Percentiles rank a stretch among this genome's conserved stretches.
Evolutionary conservation across 2,888 invertebrate species (phyloP).

Genomic region (Girardia tigrina): DNA sequence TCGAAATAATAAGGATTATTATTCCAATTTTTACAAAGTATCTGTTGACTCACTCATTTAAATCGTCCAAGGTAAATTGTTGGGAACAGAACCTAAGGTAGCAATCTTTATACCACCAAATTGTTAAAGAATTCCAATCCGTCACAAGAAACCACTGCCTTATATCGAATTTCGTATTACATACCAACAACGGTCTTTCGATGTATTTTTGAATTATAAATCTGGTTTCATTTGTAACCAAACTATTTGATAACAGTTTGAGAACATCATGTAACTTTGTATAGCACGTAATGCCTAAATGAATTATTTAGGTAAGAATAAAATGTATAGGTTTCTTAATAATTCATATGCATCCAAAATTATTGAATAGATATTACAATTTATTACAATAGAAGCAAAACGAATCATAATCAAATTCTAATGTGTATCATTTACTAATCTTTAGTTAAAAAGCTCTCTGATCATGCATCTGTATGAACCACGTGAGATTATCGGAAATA

Average conservation of each 20-base stretch:
- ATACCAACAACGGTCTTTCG: constrained; percentile 71
- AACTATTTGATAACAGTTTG: constrained; percentile 50
- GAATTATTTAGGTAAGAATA: too few species aligned
- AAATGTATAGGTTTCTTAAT: too few species aligned
- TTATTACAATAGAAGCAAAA: too few species aligned
- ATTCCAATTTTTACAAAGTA: too few species aligned
- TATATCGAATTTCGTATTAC: constrained; percentile 82
- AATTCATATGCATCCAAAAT: too few species aligned
- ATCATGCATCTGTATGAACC: too few species aligned
- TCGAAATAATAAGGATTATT: too few species aligned
- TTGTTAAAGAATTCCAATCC: constrained; percentile 71
- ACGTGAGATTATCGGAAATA: too few species aligned
- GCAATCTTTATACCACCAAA: constrained; percentile 84
- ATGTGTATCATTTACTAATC: too few species aligned
- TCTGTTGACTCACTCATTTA: constrained; percentile 75
- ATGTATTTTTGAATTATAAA: constrained; percentile 90
- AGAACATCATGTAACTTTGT: constrained; percentile 72
- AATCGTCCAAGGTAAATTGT: constrained; percentile 65
- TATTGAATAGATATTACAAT: too few species aligned
- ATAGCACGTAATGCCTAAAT: constrained; percentile 72
- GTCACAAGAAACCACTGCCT: constrained; percentile 86
- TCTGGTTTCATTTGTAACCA: constrained; percentile 43
- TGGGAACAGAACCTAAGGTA: constrained; percentile 72
- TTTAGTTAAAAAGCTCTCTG: too few species aligned
- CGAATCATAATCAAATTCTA: too few species aligned